Evolutionary conservation across 2,797 vertebrate species (phyloP), one percentile per base, ranked within the genome.

Genomic region (Vultur gryphus): DNA sequence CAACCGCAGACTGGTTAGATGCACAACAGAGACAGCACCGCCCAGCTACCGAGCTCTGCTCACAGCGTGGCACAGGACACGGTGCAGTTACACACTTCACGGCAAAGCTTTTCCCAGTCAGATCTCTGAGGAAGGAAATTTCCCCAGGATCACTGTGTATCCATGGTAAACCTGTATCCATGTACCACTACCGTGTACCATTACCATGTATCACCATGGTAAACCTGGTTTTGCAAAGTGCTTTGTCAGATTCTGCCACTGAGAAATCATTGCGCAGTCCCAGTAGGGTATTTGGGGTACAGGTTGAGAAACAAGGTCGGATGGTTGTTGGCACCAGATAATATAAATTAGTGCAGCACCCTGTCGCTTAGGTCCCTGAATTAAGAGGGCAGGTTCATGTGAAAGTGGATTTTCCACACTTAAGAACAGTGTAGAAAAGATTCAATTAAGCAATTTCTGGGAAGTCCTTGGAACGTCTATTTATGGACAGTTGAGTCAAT

Each of bases 11-110:
- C n/a, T 10, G 65, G n/a, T 35, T 24, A 15, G 37, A 2, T 11
- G 28, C 10, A 3, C 2, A 33, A 6, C 48, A 23, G 59, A 23
- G 35, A n/a, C 49, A 6, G 23, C 55, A 16, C 35, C 1, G 6
- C 51, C n/a, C n/a, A 15, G 29, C 24, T 4, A 7, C 35, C 1
- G 6, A 29, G n/a, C 43, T 48, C 28, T 5, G 2, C 73, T 61
- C 3, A 0, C 17, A 10, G 49, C 12, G 1, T 6, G 3, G 11
- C 43, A 5, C 25, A 7, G 25, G 11, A 21, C 66, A 5, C 3
- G 1, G 5, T 16, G 35, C n/a, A 12, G 20, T 17, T 25, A 13
- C 31, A 35, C 10, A 3, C 7, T n/a, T 25, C 19, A 8, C 1
- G 24, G 65, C 16, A 43, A 37, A 78, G 10, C n/a, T 16, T 25